Base-by-base conservation (phyloP, 53 echinoderm and acorn worm genomes). In the Patiria pectinifera region DNA sequence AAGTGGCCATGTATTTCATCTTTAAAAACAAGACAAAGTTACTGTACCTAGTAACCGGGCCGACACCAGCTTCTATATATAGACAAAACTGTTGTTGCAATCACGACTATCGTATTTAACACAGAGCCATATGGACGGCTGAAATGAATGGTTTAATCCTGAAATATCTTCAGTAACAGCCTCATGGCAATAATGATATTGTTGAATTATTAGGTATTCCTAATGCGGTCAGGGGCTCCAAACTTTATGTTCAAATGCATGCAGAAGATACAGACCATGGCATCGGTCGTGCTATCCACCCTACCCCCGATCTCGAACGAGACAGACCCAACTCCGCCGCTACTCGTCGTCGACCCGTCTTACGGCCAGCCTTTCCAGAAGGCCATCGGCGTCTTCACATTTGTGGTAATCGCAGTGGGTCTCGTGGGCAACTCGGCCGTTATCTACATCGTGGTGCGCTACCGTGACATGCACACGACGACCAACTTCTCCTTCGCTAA, bases 401-500 rank as follows among this genome's bases (percentile, higher is more conserved):
- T 72, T 12, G 87, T 76, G 21, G 2, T 86, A 7, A 72, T 86
- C 76, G 66, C 66, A 11, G 25, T 86, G 22, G 87, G 87, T 48
- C 72, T 86, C 3, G 25, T 86, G 18, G 87, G n/a, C n/a, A 86
- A 86, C 58, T 63, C 69, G 45, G 76, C 76, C 22, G 87, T 76
- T 7, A 86, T 86, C 13, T 86, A 16, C 19, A 72, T 86, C 21
- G 76, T 86, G 18, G 11, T 74, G 18, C 49, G 87, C 14, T 46
- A 86, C 66, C 72, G 76, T 19, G 87, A 86, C 59, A 86, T 86
- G 75, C 87, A 74, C 74, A 86, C 87, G 10, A 74, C 72, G 2
- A 72, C 87, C 21, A 86, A 86, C 76, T 86, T 71, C 49, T 71
- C 58, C 72, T 86, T 86, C 72, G 72, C 72, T 6, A 86, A 86